phyloP scores from a whole-genome alignment of 2,888 invertebrate species.

The Schizaphis graminum region DNA sequence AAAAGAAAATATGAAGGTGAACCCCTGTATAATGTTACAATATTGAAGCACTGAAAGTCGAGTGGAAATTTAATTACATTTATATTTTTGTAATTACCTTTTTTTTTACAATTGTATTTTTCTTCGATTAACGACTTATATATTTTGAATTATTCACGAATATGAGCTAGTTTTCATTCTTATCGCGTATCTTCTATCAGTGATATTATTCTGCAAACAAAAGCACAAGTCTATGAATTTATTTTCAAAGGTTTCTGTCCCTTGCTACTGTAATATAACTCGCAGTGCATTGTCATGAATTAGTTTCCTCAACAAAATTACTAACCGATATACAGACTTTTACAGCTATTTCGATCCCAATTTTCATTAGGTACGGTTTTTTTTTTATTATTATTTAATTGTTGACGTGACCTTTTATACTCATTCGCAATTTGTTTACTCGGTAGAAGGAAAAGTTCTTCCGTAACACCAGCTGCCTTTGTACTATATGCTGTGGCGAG shows the following conservation, averaged over 20 bases:
- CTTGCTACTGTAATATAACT: neutral
- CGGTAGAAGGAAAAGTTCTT: neutral
- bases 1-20: neutral
- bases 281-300: neutral
- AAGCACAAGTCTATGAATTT: slow-evolving; percentile 19
- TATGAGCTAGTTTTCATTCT: slow-evolving; percentile 7
- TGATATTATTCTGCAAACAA: slow-evolving; percentile 20
- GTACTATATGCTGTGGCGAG: neutral
- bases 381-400: neutral
- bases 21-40: neutral
- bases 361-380: neutral
- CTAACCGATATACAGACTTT: slow-evolving; percentile 1
- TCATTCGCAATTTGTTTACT: neutral
- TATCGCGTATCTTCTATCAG: neutral
- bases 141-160: slow-evolving; percentile 38
- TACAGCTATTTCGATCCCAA: neutral
- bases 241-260: slow-evolving; percentile 31
- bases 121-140: neutral
- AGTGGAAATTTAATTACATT: neutral
- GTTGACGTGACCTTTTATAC: neutral
- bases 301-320: neutral
- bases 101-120: slow-evolving; percentile 6
- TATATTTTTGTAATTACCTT: neutral
- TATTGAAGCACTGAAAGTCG: neutral
- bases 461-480: neutral